Base-by-base conservation (phyloP, 35 echinoderm and acorn worm species). In the Apostichopus parvimensis region DNA sequence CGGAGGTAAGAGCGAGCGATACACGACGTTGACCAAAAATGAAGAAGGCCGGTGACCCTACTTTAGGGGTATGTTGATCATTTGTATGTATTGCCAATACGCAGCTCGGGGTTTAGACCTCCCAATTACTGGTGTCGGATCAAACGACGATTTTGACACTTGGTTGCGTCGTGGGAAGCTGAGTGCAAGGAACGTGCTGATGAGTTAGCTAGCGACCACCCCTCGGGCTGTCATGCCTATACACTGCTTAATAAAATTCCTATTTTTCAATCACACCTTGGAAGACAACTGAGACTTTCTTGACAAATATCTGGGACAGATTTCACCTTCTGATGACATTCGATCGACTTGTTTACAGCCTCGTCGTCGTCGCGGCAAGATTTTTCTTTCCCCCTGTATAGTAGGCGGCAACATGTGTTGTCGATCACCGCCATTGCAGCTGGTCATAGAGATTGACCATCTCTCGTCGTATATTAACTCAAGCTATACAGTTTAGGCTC, bases 231-330 rank as follows among this genome's bases (percentile, higher is more conserved):
- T 84, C 81, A 84, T 56, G 58, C 81, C 81, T 58, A 45, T 45
- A 84, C 81, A 59, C 81, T 59, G 81, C 81, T 84, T 84, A 84
- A 84, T 84, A 84, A 84, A 84, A 84, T 84, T 84, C 81, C 81
- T 84, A 84, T 84, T 84, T 84, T 84, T 84, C 81, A 84, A 84
- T 84, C 81, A 84, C 81, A 84, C 81, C 81, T 84, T 59, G 6
- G 81, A 84, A 84, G 81, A 84, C 81, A 84, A 84, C 81, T 84
- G 81, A 84, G 81, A 84, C 81, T 84, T 84, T 84, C 81, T 84
- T 84, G 81, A 84, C 81, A 84, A 84, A 84, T 84, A 84, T 84
- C 81, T 84, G 81, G 81, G 81, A 84, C 81, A 84, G 81, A 54
- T 58, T 84, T 84, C 57, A 84, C 81, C 81, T 84, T 84, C 81